phyloP scores from a whole-genome alignment of 2,113 vertebrate genomes.

The Elaphurus davidianus region DNA sequence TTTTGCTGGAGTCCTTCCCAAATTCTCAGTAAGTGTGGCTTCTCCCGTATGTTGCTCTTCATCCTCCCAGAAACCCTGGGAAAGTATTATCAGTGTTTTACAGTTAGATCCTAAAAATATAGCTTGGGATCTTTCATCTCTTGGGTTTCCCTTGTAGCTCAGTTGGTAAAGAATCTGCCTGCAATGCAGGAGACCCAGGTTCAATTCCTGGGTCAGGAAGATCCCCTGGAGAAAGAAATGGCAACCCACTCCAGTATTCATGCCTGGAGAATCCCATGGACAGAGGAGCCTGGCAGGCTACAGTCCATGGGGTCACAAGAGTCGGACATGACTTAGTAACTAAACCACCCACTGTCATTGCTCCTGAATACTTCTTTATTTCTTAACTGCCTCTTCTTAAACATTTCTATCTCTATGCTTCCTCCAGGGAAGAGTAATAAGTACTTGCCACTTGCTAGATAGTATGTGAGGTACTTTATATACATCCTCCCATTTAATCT shows the following conservation, averaged over 20 bases:
- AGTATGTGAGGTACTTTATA: not conserved
- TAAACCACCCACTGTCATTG: not conserved
- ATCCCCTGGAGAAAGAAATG: not conserved
- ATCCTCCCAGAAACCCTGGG: not conserved
- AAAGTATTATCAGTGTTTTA: not conserved
- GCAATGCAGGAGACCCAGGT: not conserved
- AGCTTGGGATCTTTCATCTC: not conserved
- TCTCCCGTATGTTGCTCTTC: not conserved
- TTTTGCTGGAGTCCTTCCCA: not conserved
- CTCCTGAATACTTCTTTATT: not conserved
- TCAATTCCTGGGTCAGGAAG: not conserved
- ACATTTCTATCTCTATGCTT: not conserved
- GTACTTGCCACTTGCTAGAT: not conserved
- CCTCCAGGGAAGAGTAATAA: not conserved
- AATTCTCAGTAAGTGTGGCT: not conserved
- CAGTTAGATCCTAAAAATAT: not conserved
- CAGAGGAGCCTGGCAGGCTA: not conserved
- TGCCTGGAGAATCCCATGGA: not conserved
- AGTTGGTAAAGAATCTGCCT: not conserved
- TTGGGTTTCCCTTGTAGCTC: not conserved
- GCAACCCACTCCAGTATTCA: not conserved
- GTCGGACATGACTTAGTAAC: not conserved
- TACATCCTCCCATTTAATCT: not conserved
- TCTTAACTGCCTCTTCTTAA: not conserved
- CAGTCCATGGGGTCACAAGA: not conserved